phyloP scores from a whole-genome alignment of 2,888 invertebrate species.

The Hyalella azteca region DNA sequence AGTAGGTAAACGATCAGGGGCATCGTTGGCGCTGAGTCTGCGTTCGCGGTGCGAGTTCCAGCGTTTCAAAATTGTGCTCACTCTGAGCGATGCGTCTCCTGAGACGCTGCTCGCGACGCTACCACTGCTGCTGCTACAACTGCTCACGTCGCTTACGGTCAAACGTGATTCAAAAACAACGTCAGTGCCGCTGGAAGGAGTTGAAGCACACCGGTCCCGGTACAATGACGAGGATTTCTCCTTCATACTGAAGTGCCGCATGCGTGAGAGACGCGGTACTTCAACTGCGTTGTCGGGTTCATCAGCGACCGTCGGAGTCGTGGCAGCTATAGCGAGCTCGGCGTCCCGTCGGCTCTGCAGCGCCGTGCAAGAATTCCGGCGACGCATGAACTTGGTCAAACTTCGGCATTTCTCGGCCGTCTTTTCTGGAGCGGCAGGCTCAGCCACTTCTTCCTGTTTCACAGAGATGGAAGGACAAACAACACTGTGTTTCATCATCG shows the following conservation, averaged over 20 bases:
- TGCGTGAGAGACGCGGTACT: constrained; percentile 39
- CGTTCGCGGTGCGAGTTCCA: constrained; percentile 55
- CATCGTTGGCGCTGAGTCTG: constrained; percentile 42
- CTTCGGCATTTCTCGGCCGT: not conserved
- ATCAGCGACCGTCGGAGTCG: not conserved
- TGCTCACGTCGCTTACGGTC: not conserved
- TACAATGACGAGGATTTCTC: constrained; percentile 47
- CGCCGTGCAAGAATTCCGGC: constrained; percentile 51
- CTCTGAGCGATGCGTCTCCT: constrained; percentile 52
- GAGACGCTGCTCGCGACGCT: constrained; percentile 8
- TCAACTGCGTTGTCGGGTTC: not conserved
- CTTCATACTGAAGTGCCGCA: constrained; percentile 48
- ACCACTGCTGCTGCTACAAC: constrained; percentile 18
- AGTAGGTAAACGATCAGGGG: not conserved
- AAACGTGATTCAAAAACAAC: not conserved
- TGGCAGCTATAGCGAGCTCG: not conserved
- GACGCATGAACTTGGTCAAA: constrained; percentile 39
- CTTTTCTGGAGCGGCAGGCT: not conserved
- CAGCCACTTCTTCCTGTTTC: not conserved
- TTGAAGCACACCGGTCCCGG: not conserved
- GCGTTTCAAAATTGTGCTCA: constrained; percentile 53
- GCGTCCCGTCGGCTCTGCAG: constrained; percentile 45
- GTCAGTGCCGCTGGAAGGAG: too few species aligned
- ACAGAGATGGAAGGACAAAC: not conserved
- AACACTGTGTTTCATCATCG: constrained; percentile 9